Percentiles rank a stretch among this genome's conserved stretches.
Conservation (phyloP, 2,113 vertebrate genomes). For the Charadrius vociferus region DNA sequence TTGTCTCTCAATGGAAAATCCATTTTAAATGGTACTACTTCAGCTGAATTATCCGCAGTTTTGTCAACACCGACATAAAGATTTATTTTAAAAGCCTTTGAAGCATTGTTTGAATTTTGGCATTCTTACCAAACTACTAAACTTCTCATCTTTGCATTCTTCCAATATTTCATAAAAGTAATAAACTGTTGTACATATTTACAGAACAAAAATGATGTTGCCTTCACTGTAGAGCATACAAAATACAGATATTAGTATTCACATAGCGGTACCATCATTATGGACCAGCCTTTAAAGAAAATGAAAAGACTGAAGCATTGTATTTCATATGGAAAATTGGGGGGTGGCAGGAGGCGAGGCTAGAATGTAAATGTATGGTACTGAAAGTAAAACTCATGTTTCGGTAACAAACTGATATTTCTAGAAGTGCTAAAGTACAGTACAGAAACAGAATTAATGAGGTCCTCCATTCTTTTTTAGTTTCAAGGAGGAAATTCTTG, state of each 20-base stretch:
- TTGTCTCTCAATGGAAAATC: not conserved
- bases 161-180: slow-evolving; percentile 39
- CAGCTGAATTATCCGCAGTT: not conserved
- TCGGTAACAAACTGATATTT: slow-evolving; percentile 9
- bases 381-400: slow-evolving; percentile 3
- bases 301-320: not conserved
- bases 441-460: slow-evolving; percentile 33
- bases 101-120: slow-evolving; percentile 57
- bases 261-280: not conserved
- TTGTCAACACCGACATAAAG: slow-evolving; percentile 56
- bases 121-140: slow-evolving; percentile 10
- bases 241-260: slow-evolving; percentile 62
- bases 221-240: slow-evolving; percentile 5
- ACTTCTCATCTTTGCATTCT: slow-evolving; percentile 19
- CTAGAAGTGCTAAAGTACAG: not conserved
- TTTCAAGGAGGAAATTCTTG: slow-evolving; percentile 55
- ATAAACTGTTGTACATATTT: slow-evolving; percentile 12
- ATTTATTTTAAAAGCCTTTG: slow-evolving; percentile 58
- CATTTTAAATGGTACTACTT: not conserved
- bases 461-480: slow-evolving; percentile 26
- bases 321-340: not conserved
- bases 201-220: not conserved
- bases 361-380: slow-evolving; percentile 7
- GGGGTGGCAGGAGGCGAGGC: not conserved
- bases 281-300: not conserved